phyloP scores from a whole-genome alignment of 2,797 vertebrate genomes.

The Acropternis orthonyx region DNA sequence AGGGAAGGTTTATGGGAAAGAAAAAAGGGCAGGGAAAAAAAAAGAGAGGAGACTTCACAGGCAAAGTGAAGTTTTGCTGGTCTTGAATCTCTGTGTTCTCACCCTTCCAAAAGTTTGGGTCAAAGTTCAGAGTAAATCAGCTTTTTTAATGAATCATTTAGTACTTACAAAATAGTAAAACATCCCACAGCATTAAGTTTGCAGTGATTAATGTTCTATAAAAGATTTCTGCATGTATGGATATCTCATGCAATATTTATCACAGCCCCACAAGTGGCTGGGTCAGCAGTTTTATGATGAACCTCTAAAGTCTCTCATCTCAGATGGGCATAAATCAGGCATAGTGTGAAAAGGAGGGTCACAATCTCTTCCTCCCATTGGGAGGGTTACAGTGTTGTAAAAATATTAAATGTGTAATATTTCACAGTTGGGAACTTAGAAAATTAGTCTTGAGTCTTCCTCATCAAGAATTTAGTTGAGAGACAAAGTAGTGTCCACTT shows the following conservation, averaged over 20 bases:
- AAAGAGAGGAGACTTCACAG: neutral
- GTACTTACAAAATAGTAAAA: slow-evolving; percentile 29
- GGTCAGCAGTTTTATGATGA: slow-evolving; percentile 34
- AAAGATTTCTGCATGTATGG: neutral
- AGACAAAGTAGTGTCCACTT: neutral
- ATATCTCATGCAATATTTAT: slow-evolving; percentile 41
- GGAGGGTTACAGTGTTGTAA: neutral
- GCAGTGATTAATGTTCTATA: slow-evolving; percentile 12
- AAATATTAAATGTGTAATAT: neutral
- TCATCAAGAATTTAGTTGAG: neutral
- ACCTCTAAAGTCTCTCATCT: slow-evolving; percentile 8
- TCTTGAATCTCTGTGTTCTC: neutral
- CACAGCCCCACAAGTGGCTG: neutral
- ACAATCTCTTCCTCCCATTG: neutral
- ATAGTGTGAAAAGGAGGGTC: neutral
- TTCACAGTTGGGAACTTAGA: neutral
- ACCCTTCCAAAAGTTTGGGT: neutral
- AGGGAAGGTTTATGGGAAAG: neutral
- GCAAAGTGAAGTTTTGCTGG: neutral
- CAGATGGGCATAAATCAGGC: slow-evolving; percentile 8
- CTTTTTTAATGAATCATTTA: slow-evolving; percentile 36
- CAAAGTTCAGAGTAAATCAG: slow-evolving; percentile 6
- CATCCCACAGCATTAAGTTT: neutral
- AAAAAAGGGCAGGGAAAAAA: neutral
- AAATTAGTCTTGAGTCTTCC: neutral